These are phyloP conservation scores for Lordiphosa clarofinis DNA, from an alignment of 1,140 invertebrate species.

Conservation along the genomic window DNA sequence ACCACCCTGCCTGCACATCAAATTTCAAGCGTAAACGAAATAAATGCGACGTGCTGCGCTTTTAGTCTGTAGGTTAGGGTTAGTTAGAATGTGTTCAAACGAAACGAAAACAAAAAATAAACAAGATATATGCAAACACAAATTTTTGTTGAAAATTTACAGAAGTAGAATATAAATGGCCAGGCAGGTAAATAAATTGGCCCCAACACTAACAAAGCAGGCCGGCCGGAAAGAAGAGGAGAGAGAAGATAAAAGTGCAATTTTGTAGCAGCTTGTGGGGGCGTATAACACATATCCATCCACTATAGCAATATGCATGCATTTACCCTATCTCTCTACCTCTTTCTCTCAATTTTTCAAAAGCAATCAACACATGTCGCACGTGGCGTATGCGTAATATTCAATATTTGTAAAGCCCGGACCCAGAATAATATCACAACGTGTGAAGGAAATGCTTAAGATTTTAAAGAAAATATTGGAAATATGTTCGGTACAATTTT, in stretches of 20 bases:
- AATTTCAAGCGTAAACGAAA: conserved; percentile 30
- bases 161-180: conserved; percentile 26
- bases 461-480: too few relatives aligned
- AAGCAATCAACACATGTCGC: conserved; percentile 37
- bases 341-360: background rate
- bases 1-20: background rate
- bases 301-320: background rate
- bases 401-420: conserved; percentile 31
- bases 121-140: conserved; percentile 15
- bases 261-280: conserved; percentile 23
- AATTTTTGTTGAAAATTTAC: conserved; percentile 14
- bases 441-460: too few relatives aligned
- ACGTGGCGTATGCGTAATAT: conserved; percentile 38
- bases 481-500: too few relatives aligned
- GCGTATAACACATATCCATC: conserved; percentile 4
- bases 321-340: conserved; percentile 5
- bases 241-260: background rate
- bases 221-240: background rate
- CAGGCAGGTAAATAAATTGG: conserved; percentile 38
- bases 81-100: conserved; percentile 9
- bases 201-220: conserved; percentile 6
- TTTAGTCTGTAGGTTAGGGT: conserved; percentile 21
- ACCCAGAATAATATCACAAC: too few relatives aligned
- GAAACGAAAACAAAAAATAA: too few relatives aligned
- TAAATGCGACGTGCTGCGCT: conserved; percentile 39